phyloP scores from a whole-genome alignment of 2,113 vertebrate species.

The Myrmophylax atrothorax region DNA sequence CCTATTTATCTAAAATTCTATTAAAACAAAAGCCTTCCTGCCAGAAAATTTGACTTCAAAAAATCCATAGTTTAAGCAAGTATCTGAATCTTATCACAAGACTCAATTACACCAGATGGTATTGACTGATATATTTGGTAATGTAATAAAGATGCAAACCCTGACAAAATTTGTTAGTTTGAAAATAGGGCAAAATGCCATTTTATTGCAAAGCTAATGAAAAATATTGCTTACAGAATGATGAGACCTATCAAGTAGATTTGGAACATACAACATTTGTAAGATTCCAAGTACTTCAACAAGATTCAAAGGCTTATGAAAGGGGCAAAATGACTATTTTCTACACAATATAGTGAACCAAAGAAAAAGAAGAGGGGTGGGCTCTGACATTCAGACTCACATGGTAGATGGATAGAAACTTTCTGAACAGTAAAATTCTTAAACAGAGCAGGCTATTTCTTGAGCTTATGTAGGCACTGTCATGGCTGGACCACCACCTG shows the following conservation, averaged over 20 bases:
- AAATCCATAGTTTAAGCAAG: conserved; percentile 50
- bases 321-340: neutral
- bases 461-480: neutral
- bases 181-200: conserved; percentile 64
- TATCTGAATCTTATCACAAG: conserved; percentile 37
- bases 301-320: neutral
- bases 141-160: conserved; percentile 66
- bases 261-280: neutral
- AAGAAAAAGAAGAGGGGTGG: neutral
- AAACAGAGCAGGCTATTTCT: neutral
- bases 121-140: conserved; percentile 67
- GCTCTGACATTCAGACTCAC: neutral
- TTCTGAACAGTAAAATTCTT: neutral
- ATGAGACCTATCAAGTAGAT: conserved; percentile 50
- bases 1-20: conserved; percentile 44
- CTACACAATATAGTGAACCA: neutral
- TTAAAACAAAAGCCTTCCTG: conserved; percentile 52
- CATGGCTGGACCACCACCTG: conserved; percentile 57
- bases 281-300: conserved; percentile 18
- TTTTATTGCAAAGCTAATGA: conserved; percentile 62
- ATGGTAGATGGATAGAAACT: neutral
- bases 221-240: conserved; percentile 58
- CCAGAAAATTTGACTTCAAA: conserved; percentile 58
- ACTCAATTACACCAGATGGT: conserved; percentile 53
- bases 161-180: conserved; percentile 63